These are phyloP conservation scores for Seriola rivoliana DNA, from an alignment of 2,113 vertebrate species.

Conservation along the genomic window DNA sequence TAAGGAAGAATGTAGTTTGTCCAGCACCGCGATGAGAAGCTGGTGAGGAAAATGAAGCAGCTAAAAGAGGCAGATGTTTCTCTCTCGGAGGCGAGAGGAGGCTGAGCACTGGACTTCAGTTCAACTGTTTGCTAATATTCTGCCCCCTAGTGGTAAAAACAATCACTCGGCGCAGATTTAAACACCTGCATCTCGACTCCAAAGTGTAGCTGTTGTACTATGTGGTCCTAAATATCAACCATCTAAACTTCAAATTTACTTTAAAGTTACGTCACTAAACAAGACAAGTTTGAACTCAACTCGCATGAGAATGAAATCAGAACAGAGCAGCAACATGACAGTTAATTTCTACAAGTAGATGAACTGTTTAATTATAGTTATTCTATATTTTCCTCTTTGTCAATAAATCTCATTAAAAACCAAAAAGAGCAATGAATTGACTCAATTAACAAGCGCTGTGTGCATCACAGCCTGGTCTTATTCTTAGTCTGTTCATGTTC, in stretches of 20 bases:
- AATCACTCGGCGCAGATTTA: neutral
- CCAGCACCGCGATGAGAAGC: too few relatives aligned
- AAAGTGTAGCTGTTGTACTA: neutral
- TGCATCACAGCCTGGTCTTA: too few relatives aligned
- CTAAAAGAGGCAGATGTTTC: too few relatives aligned
- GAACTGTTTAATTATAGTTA: neutral
- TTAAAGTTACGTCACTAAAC: neutral
- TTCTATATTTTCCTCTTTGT: too few relatives aligned
- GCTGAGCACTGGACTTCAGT: conserved; percentile 8
- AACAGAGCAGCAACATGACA: neutral
- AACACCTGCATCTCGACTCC: neutral
- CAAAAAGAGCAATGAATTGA: too few relatives aligned
- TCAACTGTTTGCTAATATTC: conserved; percentile 1
- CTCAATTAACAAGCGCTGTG: neutral
- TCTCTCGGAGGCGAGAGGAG: neutral
- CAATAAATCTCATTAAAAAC: too few relatives aligned
- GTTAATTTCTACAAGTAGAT: too few relatives aligned
- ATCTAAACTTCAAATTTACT: neutral
- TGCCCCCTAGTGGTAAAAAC: conserved; percentile 37
- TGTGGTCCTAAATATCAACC: neutral
- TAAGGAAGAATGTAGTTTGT: too few relatives aligned
- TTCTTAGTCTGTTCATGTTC: too few relatives aligned
- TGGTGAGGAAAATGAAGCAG: too few relatives aligned
- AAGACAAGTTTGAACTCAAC: neutral
- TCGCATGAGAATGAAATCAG: neutral